Evolutionary conservation across 1,140 invertebrate genomes (phyloP), one percentile per base, ranked within the genome.

Genomic region (Laupala kohalensis): DNA sequence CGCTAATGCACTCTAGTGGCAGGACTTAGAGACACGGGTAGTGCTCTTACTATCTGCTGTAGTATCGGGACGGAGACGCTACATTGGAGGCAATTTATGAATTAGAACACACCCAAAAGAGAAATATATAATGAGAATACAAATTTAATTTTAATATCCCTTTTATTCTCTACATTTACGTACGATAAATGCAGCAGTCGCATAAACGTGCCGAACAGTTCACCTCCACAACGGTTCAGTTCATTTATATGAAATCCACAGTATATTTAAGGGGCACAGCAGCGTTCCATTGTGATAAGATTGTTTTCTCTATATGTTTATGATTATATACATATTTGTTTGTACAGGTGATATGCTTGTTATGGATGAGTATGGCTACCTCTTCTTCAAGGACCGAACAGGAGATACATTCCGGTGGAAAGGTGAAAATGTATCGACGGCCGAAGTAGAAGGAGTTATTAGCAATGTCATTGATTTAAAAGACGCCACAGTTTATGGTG

Each of bases 351-450:
- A 92, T 79, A 84, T 92, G 65, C 76, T 92, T 67, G 81, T 86
- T 12, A 87, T 87, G 84, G 90, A 92, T 78, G 84, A 89, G 74
- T 82, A 85, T 71, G 91, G 91, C 24, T 92, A 91, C 77, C 82
- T 92, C 71, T 92, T 88, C 76, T 92, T 92, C 81, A 84, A 78
- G 85, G 90, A 92, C 75, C 84, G 90, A 72, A 89, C 87, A 15
- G 90, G 90, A 13, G 90, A 92, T 75, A 91, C 90, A 5, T 91
- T 87, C 78, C 78, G 83, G 29, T 84, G 84, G 84, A 87, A 88
- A 76, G 90, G 92, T n/a, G 92, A 94, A 80, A 94, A 94, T 78
- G 91, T 93, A 5, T 89, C 89, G 0, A 92, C 92, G 3, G 85
- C 86, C 12, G 92, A 93, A 81, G 90, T 93, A 2, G 92, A 93